A percentile compares a stretch with the other conserved stretches of the same genome.
phyloP scores from a whole-genome alignment of 2,113 vertebrate genomes.

The Rattus rattus region DNA sequence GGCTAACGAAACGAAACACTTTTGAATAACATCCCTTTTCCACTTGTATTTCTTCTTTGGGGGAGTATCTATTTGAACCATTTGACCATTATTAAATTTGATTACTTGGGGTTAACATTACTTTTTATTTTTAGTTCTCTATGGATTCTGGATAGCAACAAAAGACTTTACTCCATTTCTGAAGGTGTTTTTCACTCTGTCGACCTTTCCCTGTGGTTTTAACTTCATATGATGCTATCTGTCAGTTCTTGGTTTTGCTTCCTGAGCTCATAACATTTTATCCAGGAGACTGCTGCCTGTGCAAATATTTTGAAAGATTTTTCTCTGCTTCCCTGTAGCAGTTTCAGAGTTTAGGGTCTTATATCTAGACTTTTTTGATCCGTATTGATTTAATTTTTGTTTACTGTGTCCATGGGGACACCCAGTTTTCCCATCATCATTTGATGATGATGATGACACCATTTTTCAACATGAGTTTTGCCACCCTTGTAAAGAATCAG shows the following conservation, averaged over 20 bases:
- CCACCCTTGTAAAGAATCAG: neutral
- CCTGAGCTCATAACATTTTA: neutral
- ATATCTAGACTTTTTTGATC: neutral
- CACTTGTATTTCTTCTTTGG: neutral
- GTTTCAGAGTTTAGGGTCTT: neutral
- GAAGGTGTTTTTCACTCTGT: neutral
- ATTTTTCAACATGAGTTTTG: neutral
- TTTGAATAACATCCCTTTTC: neutral
- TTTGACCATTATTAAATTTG: neutral
- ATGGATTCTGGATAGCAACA: neutral
- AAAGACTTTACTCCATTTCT: neutral
- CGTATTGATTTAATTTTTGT: neutral
- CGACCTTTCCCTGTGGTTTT: neutral
- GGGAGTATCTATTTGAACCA: neutral
- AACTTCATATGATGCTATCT: neutral
- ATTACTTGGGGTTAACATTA: neutral
- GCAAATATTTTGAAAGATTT: neutral
- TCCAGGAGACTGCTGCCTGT: neutral
- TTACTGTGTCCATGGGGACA: neutral
- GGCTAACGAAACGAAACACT: neutral
- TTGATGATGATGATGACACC: neutral
- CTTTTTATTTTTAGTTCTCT: neutral
- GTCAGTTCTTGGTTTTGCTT: neutral
- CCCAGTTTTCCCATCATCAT: neutral
- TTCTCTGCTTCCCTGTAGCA: neutral